These are phyloP conservation scores for Origma solitaria DNA, from an alignment of 2,113 vertebrate species.

Conservation along the genomic window DNA sequence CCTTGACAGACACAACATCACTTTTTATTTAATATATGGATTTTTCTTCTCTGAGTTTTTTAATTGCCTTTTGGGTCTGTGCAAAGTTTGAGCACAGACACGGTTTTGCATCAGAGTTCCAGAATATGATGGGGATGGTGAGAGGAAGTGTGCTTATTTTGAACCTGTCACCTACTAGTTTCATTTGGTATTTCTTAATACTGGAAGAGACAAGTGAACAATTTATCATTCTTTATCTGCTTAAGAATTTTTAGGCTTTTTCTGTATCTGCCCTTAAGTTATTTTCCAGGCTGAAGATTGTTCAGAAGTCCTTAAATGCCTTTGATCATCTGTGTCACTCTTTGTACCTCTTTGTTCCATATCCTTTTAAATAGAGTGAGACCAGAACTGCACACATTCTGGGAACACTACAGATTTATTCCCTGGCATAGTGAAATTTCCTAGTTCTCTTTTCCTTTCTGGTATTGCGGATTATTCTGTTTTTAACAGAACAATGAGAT, in stretches of 20 bases:
- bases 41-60: background rate
- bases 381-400: background rate
- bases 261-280: background rate
- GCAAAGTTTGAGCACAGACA: background rate
- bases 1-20: background rate
- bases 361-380: background rate
- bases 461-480: background rate
- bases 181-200: background rate
- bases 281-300: background rate
- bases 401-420: background rate
- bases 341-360: background rate
- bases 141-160: background rate
- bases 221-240: background rate
- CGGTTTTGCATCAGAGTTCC: background rate
- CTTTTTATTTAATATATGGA: background rate
- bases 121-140: background rate
- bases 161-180: background rate
- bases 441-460: background rate
- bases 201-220: background rate
- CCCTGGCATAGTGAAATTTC: background rate
- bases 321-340: background rate
- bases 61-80: background rate
- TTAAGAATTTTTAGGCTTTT: background rate
- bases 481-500: background rate
- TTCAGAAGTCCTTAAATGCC: slow-evolving; percentile 5